These are phyloP conservation scores for Microtus richardsoni DNA, from an alignment of 2,113 vertebrate species.

Conservation along the genomic window DNA sequence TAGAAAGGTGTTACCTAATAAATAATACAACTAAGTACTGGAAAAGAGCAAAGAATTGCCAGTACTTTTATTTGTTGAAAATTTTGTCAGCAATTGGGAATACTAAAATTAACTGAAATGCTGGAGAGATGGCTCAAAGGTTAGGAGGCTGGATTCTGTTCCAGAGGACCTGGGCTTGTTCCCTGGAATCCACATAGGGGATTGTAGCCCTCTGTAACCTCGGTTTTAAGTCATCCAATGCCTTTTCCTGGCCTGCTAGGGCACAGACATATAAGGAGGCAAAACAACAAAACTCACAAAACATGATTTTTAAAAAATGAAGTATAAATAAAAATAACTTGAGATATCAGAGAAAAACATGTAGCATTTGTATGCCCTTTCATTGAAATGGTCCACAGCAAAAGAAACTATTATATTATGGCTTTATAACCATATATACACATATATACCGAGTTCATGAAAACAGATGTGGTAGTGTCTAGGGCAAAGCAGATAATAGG, in stretches of 20 bases:
- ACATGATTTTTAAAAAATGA: not conserved
- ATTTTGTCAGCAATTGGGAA: constrained; percentile 53
- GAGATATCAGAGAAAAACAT: not conserved
- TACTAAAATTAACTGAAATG: constrained; percentile 42
- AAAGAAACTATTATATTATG: not conserved
- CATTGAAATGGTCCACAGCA: not conserved
- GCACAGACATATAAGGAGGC: not conserved
- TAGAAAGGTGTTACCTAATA: not conserved
- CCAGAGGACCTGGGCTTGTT: not conserved
- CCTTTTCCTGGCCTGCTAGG: not conserved
- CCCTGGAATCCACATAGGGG: not conserved
- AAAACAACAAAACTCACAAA: not conserved
- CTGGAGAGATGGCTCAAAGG: not conserved
- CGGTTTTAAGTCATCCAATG: not conserved
- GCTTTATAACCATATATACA: not conserved
- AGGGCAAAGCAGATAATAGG: not conserved
- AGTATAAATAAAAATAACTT: not conserved
- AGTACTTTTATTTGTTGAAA: constrained; percentile 18
- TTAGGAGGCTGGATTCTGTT: not conserved
- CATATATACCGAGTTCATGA: not conserved
- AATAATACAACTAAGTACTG: constrained; percentile 51
- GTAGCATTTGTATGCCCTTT: constrained; percentile 36
- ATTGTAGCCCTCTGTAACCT: not conserved
- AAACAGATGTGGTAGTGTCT: not conserved
- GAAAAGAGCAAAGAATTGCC: constrained; percentile 11